Percentiles rank a stretch among this genome's conserved stretches.
Evolutionary conservation across 2,797 vertebrate species (phyloP).

Genomic region (Myoxocephalus aenaeus): DNA sequence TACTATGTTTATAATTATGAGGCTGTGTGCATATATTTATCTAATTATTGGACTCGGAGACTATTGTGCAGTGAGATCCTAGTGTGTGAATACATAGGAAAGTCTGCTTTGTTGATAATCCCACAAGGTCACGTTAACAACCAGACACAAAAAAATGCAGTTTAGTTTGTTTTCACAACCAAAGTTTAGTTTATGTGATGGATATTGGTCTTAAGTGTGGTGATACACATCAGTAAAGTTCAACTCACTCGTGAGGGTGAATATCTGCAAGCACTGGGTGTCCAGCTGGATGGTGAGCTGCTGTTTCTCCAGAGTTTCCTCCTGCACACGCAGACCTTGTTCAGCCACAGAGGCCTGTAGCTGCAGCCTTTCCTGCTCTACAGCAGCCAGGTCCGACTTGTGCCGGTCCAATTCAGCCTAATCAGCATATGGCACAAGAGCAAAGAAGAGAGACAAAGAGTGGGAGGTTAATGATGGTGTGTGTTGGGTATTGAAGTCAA

Average conservation of each 20-base stretch:
- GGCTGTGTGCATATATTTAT: background rate
- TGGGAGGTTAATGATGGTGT: background rate
- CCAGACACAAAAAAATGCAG: background rate
- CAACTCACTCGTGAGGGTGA: slow-evolving; percentile 82
- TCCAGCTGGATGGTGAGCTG: slow-evolving; percentile 81
- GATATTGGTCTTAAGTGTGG: background rate
- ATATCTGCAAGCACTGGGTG: slow-evolving; percentile 67
- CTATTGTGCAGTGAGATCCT: background rate
- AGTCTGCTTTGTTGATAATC: background rate
- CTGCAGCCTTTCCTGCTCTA: slow-evolving; percentile 63
- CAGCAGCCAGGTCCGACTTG: slow-evolving; percentile 75
- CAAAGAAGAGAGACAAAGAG: background rate
- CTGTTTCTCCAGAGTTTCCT: slow-evolving; percentile 83
- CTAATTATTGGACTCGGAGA: background rate
- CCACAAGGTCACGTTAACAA: background rate
- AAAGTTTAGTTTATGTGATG: background rate
- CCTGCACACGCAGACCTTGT: slow-evolving; percentile 72
- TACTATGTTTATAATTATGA: background rate
- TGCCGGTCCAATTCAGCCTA: slow-evolving; percentile 83
- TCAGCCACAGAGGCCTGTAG: slow-evolving; percentile 68
- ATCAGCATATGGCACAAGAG: background rate
- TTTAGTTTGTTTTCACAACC: background rate
- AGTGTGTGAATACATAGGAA: background rate
- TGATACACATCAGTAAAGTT: background rate
- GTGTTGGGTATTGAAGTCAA: background rate